These are phyloP conservation scores for Synodontis membranacea DNA, from an alignment of 2,113 vertebrate genomes.

Conservation along the genomic window DNA sequence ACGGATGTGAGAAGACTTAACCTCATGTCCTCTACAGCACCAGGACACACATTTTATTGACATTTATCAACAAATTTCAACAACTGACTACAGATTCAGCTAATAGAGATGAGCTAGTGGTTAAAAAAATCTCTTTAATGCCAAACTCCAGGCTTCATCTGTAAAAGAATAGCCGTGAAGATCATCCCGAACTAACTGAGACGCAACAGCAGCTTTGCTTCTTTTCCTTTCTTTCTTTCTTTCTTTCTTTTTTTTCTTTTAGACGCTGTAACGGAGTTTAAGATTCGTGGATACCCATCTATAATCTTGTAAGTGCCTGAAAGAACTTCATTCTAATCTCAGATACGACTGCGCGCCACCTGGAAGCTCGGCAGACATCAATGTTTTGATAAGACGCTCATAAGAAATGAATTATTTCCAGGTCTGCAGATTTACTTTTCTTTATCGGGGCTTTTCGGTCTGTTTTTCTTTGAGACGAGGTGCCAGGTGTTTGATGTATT, in stretches of 20 bases:
- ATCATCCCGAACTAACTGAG: neutral
- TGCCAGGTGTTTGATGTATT: neutral
- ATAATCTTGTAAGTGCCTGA: conserved; percentile 89
- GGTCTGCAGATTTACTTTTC: neutral
- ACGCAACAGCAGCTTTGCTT: neutral
- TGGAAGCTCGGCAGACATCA: neutral
- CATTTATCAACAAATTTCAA: too few species aligned
- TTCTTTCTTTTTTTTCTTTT: conserved; percentile 23
- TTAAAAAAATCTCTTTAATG: too few species aligned
- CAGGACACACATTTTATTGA: neutral
- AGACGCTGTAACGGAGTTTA: conserved; percentile 90
- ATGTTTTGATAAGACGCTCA: neutral
- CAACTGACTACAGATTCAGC: neutral
- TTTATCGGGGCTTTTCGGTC: neutral
- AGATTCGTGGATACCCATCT: conserved; percentile 86
- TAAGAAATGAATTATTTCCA: neutral
- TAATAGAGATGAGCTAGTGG: too few species aligned
- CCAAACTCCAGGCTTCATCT: neutral
- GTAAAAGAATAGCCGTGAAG: neutral
- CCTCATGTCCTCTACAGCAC: too few species aligned
- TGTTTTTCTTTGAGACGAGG: neutral
- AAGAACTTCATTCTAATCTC: neutral
- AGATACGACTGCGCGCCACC: neutral
- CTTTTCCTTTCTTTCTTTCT: neutral
- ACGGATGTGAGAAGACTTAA: too few species aligned